Evolutionary conservation across 1,140 invertebrate species (phyloP).

Genomic region (Drosophila baimaii): DNA sequence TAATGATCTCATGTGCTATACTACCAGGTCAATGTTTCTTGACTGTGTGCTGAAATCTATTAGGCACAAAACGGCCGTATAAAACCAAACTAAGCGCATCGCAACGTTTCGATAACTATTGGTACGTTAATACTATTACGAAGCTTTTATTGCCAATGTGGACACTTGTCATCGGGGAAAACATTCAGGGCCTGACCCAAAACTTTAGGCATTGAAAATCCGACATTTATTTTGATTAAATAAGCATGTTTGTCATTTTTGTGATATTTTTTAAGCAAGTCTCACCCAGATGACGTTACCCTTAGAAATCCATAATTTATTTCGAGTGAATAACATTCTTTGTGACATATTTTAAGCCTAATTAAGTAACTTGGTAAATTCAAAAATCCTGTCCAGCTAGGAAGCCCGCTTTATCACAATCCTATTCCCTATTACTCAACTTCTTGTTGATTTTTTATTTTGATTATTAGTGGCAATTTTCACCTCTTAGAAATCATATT

Average conservation of each 20-base stretch:
- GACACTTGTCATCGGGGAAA: background rate
- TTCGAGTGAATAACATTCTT: too few relatives aligned
- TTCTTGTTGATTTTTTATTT: background rate
- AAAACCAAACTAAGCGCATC: background rate
- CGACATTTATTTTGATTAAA: too few relatives aligned
- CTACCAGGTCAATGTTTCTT: background rate
- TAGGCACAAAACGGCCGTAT: background rate
- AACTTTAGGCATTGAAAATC: too few relatives aligned
- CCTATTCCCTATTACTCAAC: background rate
- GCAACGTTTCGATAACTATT: background rate
- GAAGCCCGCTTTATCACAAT: too few relatives aligned
- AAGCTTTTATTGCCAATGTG: background rate
- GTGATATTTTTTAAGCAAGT: too few relatives aligned
- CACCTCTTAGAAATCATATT: background rate
- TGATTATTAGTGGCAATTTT: background rate
- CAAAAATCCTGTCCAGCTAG: too few relatives aligned
- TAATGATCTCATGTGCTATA: background rate
- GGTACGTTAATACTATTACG: too few relatives aligned
- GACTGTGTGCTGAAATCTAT: background rate
- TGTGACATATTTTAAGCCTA: too few relatives aligned
- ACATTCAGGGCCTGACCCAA: background rate
- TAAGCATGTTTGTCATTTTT: too few relatives aligned
- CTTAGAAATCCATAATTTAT: too few relatives aligned
- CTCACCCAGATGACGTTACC: too few relatives aligned
- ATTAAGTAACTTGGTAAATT: too few relatives aligned